Evolutionary conservation across 2,888 invertebrate genomes (phyloP).

Genomic region (Caenorhabditis zanzibari): DNA sequence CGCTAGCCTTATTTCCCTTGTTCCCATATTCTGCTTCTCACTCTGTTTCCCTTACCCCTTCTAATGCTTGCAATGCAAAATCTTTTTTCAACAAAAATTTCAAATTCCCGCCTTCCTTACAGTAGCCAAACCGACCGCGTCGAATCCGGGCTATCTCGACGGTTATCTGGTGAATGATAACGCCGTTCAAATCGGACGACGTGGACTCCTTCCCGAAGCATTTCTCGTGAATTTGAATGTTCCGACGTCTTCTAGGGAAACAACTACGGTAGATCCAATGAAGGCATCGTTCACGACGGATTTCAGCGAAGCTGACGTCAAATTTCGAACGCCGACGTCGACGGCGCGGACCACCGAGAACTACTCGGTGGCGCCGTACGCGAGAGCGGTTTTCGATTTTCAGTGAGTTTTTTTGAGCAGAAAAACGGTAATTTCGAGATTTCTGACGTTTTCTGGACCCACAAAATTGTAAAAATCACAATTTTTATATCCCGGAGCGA

Average conservation of each 20-base stretch:
- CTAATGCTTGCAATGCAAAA: no score
- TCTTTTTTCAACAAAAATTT: neutral
- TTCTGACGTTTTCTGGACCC: no score
- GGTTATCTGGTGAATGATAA: slow-evolving; percentile 49
- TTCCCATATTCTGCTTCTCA: no score
- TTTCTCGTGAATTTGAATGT: slow-evolving; percentile 33
- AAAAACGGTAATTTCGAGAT: no score
- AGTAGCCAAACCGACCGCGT: slow-evolving; percentile 40
- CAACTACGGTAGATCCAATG: slow-evolving; percentile 23
- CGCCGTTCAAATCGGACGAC: slow-evolving; percentile 35
- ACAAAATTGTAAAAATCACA: no score
- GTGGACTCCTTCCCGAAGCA: slow-evolving; percentile 23
- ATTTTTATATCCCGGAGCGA: no score
- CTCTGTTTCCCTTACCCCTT: neutral
- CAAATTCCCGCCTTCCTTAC: neutral
- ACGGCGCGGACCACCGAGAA: slow-evolving; percentile 21
- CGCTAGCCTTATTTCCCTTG: no score
- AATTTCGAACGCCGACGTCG: slow-evolving; percentile 45
- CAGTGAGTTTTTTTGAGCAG: slow-evolving; percentile 67
- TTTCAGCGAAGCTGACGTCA: slow-evolving; percentile 62
- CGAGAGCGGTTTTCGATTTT: slow-evolving; percentile 70
- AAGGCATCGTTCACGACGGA: slow-evolving; percentile 71
- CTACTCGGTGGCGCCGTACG: slow-evolving; percentile 67
- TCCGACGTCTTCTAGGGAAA: slow-evolving; percentile 8
- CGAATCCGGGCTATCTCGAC: slow-evolving; percentile 51